Percentiles rank a stretch among this genome's conserved stretches.
phyloP scores from a whole-genome alignment of 2,888 invertebrate species.

The Ischnus inquisitorius region DNA sequence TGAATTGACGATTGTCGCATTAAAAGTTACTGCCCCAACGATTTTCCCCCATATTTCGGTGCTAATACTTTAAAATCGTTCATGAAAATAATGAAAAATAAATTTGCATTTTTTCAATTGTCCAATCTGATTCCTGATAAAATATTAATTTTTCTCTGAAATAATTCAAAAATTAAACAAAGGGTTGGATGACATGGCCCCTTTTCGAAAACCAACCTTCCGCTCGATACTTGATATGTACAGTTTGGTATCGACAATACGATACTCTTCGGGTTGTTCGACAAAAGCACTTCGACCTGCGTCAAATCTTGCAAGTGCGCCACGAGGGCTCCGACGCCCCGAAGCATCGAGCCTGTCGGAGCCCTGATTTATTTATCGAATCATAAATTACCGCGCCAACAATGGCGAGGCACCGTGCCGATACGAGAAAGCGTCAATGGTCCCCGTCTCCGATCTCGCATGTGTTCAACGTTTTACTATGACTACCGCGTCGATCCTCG shows the following conservation, averaged over 20 bases:
- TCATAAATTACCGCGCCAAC: slow-evolving; percentile 80
- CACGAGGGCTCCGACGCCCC: slow-evolving; percentile 29
- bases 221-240: background rate
- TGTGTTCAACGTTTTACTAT: slow-evolving; percentile 12
- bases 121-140: too few species aligned
- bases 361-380: slow-evolving; percentile 83
- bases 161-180: background rate
- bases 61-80: too few species aligned
- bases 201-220: background rate
- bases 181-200: background rate
- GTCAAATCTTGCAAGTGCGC: slow-evolving; percentile 79
- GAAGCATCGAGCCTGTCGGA: slow-evolving; percentile 48
- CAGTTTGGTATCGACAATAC: background rate
- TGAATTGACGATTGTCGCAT: background rate
- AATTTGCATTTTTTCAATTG: background rate
- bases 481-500: slow-evolving; percentile 19
- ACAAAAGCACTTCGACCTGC: slow-evolving; percentile 73
- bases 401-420: slow-evolving; percentile 42
- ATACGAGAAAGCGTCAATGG: slow-evolving; percentile 43
- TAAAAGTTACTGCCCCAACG: background rate
- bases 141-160: too few species aligned
- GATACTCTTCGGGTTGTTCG: slow-evolving; percentile 25
- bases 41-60: too few species aligned
- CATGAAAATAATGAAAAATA: too few species aligned
- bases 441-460: slow-evolving; percentile 32